Percentiles rank a stretch among this genome's conserved stretches.
Conservation (phyloP, 2,888 invertebrate genomes). For the Diarsia dahlii region DNA sequence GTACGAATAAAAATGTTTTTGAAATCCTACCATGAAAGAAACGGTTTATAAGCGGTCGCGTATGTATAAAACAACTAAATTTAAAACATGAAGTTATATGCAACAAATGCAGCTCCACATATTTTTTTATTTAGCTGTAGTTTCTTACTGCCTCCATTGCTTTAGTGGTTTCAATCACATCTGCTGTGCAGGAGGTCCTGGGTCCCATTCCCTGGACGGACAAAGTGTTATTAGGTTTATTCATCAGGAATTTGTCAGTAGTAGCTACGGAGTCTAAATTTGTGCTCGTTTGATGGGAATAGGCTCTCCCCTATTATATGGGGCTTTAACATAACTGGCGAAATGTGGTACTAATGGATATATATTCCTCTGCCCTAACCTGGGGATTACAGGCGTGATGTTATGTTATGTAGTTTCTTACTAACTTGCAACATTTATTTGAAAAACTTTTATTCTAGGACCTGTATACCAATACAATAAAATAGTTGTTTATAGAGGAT, state of each 20-base stretch:
- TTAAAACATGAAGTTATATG: neutral
- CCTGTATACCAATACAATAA: conserved; percentile 3
- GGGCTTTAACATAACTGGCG: no score
- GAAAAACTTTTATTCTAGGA: conserved; percentile 13
- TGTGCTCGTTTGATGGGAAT: no score
- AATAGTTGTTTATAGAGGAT: conserved; percentile 9
- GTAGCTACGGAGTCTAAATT: no score
- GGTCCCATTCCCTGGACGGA: no score
- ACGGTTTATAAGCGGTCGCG: conserved; percentile 1
- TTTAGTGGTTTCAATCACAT: no score
- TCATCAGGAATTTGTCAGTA: no score
- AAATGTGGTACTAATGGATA: no score
- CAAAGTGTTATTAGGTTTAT: no score
- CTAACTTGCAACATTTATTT: conserved; percentile 12
- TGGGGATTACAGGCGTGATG: no score
- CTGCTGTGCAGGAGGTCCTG: no score
- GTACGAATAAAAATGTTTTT: neutral
- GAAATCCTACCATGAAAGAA: neutral
- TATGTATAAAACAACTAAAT: neutral
- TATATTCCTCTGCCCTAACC: no score
- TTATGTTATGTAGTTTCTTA: neutral
- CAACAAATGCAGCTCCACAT: neutral
- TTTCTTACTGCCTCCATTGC: neutral
- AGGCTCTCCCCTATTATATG: no score
- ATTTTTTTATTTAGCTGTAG: neutral